Percentiles rank a stretch among this genome's conserved stretches.
phyloP scores from a whole-genome alignment of 1,140 invertebrate species.

The Cecropterus lyciades region DNA sequence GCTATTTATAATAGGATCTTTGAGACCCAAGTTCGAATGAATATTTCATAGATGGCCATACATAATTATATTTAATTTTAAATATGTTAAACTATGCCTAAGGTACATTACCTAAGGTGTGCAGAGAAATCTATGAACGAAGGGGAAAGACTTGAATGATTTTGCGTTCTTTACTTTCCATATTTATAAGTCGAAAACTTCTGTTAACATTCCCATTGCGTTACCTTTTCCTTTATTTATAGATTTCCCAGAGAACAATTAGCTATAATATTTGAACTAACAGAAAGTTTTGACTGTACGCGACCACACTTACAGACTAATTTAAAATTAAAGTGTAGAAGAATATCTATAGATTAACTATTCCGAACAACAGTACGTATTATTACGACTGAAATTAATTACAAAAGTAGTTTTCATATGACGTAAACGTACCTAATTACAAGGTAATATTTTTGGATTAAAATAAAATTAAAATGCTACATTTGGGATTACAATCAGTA shows the following conservation, averaged over 20 bases:
- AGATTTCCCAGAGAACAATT: slow-evolving; percentile 64
- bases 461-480: slow-evolving; percentile 34
- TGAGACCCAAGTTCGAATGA: slow-evolving; percentile 6
- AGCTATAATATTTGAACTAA: slow-evolving; percentile 79
- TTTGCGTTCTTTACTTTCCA: slow-evolving; percentile 28
- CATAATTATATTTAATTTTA: slow-evolving; percentile 23
- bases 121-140: slow-evolving; percentile 31
- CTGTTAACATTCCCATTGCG: neutral
- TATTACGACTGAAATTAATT: slow-evolving; percentile 36
- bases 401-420: slow-evolving; percentile 26
- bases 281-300: slow-evolving; percentile 58
- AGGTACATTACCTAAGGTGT: slow-evolving; percentile 24
- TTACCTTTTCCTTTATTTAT: slow-evolving; percentile 38
- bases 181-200: neutral
- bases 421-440: slow-evolving; percentile 16
- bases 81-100: slow-evolving; percentile 26
- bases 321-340: slow-evolving; percentile 61
- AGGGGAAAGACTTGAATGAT: slow-evolving; percentile 16
- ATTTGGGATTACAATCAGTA: slow-evolving; percentile 36
- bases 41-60: slow-evolving; percentile 31
- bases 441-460: slow-evolving; percentile 28
- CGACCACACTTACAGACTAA: slow-evolving; percentile 55
- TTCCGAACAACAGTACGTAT: slow-evolving; percentile 43
- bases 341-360: slow-evolving; percentile 57
- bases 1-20: slow-evolving; percentile 12